A percentile compares a stretch with the other conserved stretches of the same genome.
Conservation (phyloP, 2,113 vertebrate species). For the Epinephelus fuscoguttatus region DNA sequence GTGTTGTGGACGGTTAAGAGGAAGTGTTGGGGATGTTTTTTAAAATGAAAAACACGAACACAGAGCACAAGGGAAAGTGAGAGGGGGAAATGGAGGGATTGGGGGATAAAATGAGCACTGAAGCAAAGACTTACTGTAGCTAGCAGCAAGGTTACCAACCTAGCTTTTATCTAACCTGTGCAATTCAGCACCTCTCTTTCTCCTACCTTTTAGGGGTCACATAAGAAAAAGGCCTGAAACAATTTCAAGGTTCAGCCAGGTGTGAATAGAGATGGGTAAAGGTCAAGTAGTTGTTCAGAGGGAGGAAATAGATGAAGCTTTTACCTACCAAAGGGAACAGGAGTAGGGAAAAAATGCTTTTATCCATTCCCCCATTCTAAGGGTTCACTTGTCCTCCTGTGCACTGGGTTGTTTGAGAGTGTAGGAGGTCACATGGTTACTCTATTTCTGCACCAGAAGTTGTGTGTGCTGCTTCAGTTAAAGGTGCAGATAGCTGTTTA, state of each 20-base stretch:
- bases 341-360: conserved; percentile 37
- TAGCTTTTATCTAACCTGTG: conserved; percentile 56
- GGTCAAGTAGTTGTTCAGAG: conserved; percentile 65
- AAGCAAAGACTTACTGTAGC: conserved; percentile 15
- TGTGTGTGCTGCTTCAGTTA: background rate
- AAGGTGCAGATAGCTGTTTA: background rate
- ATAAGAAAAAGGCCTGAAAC: conserved; percentile 56
- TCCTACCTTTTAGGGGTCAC: conserved; percentile 33
- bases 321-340: conserved; percentile 53
- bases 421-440: background rate
- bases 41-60: background rate
- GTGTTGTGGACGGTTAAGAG: conserved; percentile 3
- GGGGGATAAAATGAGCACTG: conserved; percentile 6
- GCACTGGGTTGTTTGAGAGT: conserved; percentile 16
- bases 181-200: conserved; percentile 38
- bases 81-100: background rate
- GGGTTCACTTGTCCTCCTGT: conserved; percentile 52
- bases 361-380: conserved; percentile 36
- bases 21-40: background rate
- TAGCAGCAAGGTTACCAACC: conserved; percentile 42
- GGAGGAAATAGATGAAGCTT: conserved; percentile 52
- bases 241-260: conserved; percentile 68
- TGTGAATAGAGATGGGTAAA: conserved; percentile 69
- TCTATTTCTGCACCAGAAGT: conserved; percentile 15
- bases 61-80: background rate